Conservation (phyloP, 2,113 vertebrate genomes). For the Elanoides forficatus region DNA sequence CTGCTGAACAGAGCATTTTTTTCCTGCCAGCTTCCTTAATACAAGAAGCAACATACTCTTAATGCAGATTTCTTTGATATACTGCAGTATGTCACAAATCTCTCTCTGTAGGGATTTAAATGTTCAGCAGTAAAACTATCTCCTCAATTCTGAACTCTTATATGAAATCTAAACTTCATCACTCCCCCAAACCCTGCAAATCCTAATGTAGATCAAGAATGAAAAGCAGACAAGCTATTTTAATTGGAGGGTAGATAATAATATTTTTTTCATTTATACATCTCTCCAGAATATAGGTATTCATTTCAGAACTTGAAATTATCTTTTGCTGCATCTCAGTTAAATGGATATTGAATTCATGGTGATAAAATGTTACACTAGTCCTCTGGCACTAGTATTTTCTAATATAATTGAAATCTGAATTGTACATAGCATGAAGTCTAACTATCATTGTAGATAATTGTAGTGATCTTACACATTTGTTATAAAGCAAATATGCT, state of each 20-base stretch:
- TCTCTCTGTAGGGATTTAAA: not conserved
- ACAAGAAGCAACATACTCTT: not conserved
- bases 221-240: not conserved
- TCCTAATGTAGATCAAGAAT: not conserved
- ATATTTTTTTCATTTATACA: not conserved
- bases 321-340: not conserved
- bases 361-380: not conserved
- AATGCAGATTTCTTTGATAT: slow-evolving; percentile 23
- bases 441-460: slow-evolving; percentile 3
- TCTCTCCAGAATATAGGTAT: not conserved
- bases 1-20: slow-evolving; percentile 6
- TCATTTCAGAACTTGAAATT: not conserved
- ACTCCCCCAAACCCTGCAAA: not conserved
- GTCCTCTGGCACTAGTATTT: not conserved
- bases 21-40: not conserved
- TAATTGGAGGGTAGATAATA: not conserved
- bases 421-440: not conserved
- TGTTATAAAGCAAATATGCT: not conserved
- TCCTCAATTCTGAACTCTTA: not conserved
- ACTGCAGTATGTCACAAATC: not conserved
- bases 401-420: not conserved
- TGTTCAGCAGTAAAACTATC: not conserved
- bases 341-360: not conserved
- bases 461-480: slow-evolving; percentile 22
- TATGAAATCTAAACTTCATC: not conserved